These are phyloP conservation scores for Delia radicum DNA, from an alignment of 1,140 invertebrate genomes.

Conservation along the genomic window DNA sequence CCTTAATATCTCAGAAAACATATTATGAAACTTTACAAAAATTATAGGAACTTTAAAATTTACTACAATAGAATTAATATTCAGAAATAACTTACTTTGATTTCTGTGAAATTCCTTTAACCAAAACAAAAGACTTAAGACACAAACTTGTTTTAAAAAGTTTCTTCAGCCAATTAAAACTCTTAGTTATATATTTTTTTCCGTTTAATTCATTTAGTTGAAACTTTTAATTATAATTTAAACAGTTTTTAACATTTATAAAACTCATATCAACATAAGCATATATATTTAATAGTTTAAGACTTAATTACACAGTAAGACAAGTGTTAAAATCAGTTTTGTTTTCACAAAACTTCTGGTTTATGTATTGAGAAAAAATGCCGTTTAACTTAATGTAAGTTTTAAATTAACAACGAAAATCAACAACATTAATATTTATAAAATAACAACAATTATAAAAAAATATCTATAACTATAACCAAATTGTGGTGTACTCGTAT, in stretches of 20 bases:
- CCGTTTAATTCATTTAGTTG: not conserved
- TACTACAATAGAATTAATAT: no score
- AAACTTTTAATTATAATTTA: conserved; percentile 2
- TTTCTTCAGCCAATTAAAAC: not conserved
- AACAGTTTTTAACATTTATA: not conserved
- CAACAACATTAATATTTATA: not conserved
- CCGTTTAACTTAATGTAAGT: not conserved
- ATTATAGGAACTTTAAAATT: no score
- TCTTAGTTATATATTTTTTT: not conserved
- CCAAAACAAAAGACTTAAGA: not conserved
- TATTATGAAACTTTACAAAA: no score
- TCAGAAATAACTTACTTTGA: no score
- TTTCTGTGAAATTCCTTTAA: not conserved
- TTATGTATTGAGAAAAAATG: not conserved
- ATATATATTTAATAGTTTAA: conserved; percentile 11
- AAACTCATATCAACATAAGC: conserved; percentile 18
- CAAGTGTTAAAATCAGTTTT: conserved; percentile 14
- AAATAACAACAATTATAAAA: not conserved
- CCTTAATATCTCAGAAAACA: no score
- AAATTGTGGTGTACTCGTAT: not conserved
- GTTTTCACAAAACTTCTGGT: not conserved
- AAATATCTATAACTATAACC: not conserved
- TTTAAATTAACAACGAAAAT: not conserved
- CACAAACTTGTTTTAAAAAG: not conserved
- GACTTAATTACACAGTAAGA: conserved; percentile 17